Evolutionary conservation across 2,113 vertebrate genomes (phyloP).

Genomic region (Megalops atlanticus): DNA sequence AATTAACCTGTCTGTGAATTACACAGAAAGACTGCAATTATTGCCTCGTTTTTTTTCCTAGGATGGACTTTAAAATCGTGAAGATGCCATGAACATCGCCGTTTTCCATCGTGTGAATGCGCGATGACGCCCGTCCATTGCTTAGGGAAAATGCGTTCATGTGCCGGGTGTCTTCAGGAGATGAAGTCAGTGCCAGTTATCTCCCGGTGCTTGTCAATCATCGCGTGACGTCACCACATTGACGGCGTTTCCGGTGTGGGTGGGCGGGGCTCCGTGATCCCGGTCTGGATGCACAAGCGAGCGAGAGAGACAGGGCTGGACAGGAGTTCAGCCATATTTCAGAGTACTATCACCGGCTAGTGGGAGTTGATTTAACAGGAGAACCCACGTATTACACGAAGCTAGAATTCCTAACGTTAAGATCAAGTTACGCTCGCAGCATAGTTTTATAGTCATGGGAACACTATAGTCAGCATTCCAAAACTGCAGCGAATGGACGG

Average conservation of each 20-base stretch:
- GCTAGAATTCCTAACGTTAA: slow-evolving; percentile 17
- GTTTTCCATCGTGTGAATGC: neutral
- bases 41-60: neutral
- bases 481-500: slow-evolving; percentile 49
- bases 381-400: slow-evolving; percentile 22
- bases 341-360: slow-evolving; percentile 35
- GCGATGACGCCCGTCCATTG: neutral
- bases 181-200: slow-evolving; percentile 56
- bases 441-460: neutral
- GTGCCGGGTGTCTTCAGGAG: slow-evolving; percentile 4
- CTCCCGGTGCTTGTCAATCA: slow-evolving; percentile 62
- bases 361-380: slow-evolving; percentile 26
- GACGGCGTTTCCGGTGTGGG: slow-evolving; percentile 65
- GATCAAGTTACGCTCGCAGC: neutral
- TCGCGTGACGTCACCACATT: slow-evolving; percentile 61
- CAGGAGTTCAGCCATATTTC: slow-evolving; percentile 56
- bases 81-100: neutral
- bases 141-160: neutral
- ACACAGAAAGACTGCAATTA: neutral
- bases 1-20: neutral
- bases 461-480: slow-evolving; percentile 16
- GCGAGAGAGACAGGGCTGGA: slow-evolving; percentile 46
- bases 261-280: slow-evolving; percentile 59
- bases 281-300: slow-evolving; percentile 50
- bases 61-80: too few species aligned